Conservation (phyloP, 2,888 invertebrate genomes). For the Agonopterix subpropinquella region DNA sequence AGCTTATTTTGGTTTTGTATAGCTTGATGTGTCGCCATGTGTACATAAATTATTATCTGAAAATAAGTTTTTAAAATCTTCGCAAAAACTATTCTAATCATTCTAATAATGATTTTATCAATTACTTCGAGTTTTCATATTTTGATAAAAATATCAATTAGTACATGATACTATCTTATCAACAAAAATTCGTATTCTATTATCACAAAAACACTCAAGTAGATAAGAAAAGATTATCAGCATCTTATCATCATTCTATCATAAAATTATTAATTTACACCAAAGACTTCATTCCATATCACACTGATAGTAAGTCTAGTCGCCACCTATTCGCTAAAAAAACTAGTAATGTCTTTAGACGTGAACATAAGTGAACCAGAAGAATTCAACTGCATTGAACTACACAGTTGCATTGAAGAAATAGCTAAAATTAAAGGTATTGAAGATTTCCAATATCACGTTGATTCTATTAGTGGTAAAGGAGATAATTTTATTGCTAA, state of each 20-base stretch:
- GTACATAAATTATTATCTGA: too few relatives aligned
- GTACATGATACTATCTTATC: too few relatives aligned
- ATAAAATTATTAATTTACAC: conserved; percentile 18
- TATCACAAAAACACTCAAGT: not conserved
- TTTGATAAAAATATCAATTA: too few relatives aligned
- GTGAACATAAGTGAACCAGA: conserved; percentile 66
- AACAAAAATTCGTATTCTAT: too few relatives aligned
- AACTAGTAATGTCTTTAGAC: conserved; percentile 51
- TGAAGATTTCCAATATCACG: conserved; percentile 50
- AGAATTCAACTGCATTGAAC: conserved; percentile 52
- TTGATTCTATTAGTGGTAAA: conserved; percentile 51
- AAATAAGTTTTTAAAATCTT: too few relatives aligned
- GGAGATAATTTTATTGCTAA: conserved; percentile 54
- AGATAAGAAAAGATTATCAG: not conserved
- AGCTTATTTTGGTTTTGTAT: too few relatives aligned
- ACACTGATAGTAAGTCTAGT: too few relatives aligned
- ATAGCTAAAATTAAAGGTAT: conserved; percentile 37
- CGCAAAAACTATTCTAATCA: too few relatives aligned
- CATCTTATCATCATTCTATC: conserved; percentile 18
- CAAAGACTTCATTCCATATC: not conserved
- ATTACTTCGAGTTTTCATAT: too few relatives aligned
- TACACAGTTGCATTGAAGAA: conserved; percentile 45
- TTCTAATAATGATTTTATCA: too few relatives aligned
- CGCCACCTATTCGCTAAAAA: not conserved
- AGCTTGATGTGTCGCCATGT: too few relatives aligned